These are phyloP conservation scores for Mormyrus hasselquistii DNA, from an alignment of 2,797 vertebrate species.

Conservation along the genomic window DNA sequence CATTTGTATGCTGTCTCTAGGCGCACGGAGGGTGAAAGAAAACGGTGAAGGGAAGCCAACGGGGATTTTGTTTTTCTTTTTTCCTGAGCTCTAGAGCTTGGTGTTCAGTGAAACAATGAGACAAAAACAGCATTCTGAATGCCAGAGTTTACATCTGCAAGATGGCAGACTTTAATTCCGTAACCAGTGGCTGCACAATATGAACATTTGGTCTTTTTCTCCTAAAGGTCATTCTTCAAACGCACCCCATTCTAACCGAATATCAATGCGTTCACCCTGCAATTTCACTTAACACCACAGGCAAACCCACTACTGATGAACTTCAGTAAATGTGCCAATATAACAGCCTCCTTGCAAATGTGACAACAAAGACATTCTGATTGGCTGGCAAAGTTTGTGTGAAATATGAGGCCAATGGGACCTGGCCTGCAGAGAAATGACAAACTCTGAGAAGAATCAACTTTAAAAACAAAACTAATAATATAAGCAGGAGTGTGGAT, in stretches of 20 bases:
- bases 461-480: background rate
- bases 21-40: constrained; percentile 28
- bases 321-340: background rate
- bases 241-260: constrained; percentile 40
- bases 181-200: constrained; percentile 46
- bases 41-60: constrained; percentile 33
- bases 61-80: constrained; percentile 32
- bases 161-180: constrained; percentile 58
- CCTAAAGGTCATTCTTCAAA: constrained; percentile 56
- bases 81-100: constrained; percentile 38
- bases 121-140: constrained; percentile 63
- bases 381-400: background rate
- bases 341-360: background rate
- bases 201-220: constrained; percentile 48
- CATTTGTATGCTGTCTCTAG: constrained; percentile 59
- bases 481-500: background rate
- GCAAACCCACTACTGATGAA: background rate
- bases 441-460: background rate
- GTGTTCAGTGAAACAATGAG: constrained; percentile 63
- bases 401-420: background rate
- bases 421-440: background rate
- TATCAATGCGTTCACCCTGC: constrained; percentile 15
- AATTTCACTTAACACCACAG: background rate
- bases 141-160: constrained; percentile 61
- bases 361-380: background rate